Conservation (phyloP, 2,797 vertebrate genomes). For the Clarias fuscus region DNA sequence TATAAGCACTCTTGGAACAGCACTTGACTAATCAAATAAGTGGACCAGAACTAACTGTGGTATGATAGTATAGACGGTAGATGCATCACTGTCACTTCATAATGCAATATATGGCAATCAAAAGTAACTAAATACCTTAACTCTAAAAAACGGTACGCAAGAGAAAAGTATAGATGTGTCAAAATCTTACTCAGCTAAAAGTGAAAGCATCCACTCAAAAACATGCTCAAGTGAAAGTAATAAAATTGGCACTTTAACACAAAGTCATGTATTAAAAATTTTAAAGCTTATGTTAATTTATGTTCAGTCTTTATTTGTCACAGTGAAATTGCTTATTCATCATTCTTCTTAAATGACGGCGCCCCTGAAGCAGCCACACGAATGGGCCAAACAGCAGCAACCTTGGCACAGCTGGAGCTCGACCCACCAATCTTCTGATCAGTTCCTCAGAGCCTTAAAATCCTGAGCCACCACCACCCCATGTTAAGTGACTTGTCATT, state of each 20-base stretch:
- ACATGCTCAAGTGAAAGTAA: background rate
- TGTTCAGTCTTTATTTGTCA: too few species aligned
- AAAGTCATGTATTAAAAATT: too few species aligned
- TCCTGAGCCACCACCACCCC: background rate
- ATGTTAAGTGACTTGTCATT: background rate
- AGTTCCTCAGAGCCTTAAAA: too few species aligned
- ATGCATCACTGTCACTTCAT: background rate
- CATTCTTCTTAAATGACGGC: too few species aligned
- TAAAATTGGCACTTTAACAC: background rate
- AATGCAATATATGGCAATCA: background rate
- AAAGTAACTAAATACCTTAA: conserved; percentile 7
- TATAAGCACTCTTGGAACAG: background rate
- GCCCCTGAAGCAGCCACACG: too few species aligned
- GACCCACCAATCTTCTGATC: too few species aligned
- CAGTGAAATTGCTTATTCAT: too few species aligned
- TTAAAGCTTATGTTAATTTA: too few species aligned
- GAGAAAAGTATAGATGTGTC: background rate
- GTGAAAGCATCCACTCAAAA: background rate
- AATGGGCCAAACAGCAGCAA: too few species aligned
- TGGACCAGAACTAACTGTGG: background rate
- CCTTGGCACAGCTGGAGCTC: too few species aligned
- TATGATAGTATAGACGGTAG: background rate
- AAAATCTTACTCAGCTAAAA: background rate
- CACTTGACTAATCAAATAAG: background rate
- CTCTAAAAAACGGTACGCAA: background rate